phyloP scores from a whole-genome alignment of 2,797 vertebrate species.

The Choloepus didactylus region DNA sequence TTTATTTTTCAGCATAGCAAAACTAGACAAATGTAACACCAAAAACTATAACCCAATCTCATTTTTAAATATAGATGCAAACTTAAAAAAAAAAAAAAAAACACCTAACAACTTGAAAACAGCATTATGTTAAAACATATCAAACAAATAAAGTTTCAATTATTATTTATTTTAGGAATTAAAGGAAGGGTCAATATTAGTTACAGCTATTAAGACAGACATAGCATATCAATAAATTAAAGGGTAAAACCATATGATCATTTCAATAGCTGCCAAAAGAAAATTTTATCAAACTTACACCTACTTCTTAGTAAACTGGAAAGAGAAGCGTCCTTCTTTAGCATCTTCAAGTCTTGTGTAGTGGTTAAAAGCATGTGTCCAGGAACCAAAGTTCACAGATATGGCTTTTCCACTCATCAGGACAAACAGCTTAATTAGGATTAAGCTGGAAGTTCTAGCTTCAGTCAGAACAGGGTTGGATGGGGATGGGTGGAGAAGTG shows the following conservation, averaged over 20 bases:
- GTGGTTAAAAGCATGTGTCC: not conserved
- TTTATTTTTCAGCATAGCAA: constrained; percentile 13
- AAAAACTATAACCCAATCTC: not conserved
- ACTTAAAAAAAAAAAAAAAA: constrained; percentile 28
- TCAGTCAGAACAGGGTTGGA: not conserved
- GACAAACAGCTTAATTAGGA: not conserved
- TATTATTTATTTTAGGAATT: constrained; percentile 43
- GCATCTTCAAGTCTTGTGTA: not conserved
- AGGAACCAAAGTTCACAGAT: not conserved
- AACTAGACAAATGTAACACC: constrained; percentile 10
- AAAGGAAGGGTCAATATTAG: constrained; percentile 42
- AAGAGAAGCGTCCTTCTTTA: not conserved
- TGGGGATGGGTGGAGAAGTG: too few species aligned
- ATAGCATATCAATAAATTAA: constrained; percentile 2
- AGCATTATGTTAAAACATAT: constrained; percentile 52
- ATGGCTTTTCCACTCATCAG: not conserved
- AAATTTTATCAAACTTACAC: constrained; percentile 30
- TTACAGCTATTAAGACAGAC: constrained; percentile 37
- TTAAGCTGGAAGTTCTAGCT: not conserved
- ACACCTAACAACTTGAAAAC: constrained; percentile 39
- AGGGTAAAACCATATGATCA: constrained; percentile 3
- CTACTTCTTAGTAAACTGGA: not conserved
- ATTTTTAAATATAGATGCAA: constrained; percentile 5
- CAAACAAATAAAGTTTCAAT: constrained; percentile 20
- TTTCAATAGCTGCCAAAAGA: constrained; percentile 27